These are phyloP conservation scores for Apostichopus leukothele DNA, from an alignment of 53 echinoderm and acorn worm genomes.

Conservation along the genomic window DNA sequence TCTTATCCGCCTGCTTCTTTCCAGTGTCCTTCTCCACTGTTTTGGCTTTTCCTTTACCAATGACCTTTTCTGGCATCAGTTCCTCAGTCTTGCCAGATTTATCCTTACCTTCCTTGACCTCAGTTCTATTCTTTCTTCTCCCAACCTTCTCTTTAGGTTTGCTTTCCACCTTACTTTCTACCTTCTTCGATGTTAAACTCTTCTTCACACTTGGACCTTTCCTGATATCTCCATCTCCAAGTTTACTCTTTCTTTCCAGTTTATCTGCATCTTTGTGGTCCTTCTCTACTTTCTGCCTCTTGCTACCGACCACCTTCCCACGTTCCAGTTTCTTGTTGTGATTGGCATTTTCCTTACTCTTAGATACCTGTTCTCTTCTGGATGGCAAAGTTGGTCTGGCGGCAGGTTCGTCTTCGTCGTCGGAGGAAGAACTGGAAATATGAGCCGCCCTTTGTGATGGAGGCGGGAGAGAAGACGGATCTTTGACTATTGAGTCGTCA, in stretches of 20 bases:
- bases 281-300: constrained; percentile 22
- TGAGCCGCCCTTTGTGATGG: not conserved
- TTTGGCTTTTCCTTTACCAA: constrained; percentile 32
- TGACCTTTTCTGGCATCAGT: constrained; percentile 36
- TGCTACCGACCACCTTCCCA: not conserved
- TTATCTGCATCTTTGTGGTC: constrained; percentile 65
- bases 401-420: constrained; percentile 14
- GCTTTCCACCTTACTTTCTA: constrained; percentile 32
- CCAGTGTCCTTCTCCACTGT: constrained; percentile 29
- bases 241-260: constrained; percentile 42
- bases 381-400: not conserved
- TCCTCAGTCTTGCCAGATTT: constrained; percentile 52
- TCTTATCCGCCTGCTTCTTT: constrained; percentile 9
- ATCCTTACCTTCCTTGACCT: constrained; percentile 58
- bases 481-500: constrained; percentile 13
- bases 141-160: constrained; percentile 49
- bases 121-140: constrained; percentile 50
- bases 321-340: constrained; percentile 15
- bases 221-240: constrained; percentile 23
- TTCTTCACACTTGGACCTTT: constrained; percentile 19
- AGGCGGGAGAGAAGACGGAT: not conserved
- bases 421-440: constrained; percentile 4
- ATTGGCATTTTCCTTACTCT: not conserved
- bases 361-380: not conserved
- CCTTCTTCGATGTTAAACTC: constrained; percentile 34